Percentiles rank a stretch among this genome's conserved stretches.
These are phyloP conservation scores for Caenorhabditis parvicauda DNA, from an alignment of 2,888 invertebrate species.

Conservation along the genomic window DNA sequence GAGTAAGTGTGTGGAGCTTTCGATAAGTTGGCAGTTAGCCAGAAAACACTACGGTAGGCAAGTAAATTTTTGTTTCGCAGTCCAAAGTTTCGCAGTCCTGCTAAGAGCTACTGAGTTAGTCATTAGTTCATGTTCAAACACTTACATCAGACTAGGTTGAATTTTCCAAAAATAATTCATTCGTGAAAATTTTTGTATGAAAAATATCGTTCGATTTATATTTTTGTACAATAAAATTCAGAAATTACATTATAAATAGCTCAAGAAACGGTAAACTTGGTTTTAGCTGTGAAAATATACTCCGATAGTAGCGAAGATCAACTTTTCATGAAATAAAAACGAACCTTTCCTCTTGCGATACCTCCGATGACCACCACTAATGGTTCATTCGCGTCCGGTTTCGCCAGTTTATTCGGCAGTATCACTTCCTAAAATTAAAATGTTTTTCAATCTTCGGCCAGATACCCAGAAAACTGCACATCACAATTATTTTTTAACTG, in stretches of 20 bases:
- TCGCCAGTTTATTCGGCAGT: slow-evolving; percentile 33
- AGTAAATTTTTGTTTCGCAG: too few relatives aligned
- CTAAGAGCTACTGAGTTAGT: too few relatives aligned
- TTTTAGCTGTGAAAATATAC: background rate
- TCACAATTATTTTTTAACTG: too few relatives aligned
- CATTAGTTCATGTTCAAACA: too few relatives aligned
- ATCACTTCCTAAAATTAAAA: slow-evolving; percentile 16
- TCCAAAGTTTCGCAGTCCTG: too few relatives aligned
- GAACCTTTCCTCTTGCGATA: slow-evolving; percentile 91
- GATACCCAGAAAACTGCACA: too few relatives aligned
- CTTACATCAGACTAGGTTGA: too few relatives aligned
- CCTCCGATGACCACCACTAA: slow-evolving; percentile 89
- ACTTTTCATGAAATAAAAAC: background rate
- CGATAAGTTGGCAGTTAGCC: too few relatives aligned
- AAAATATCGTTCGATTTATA: too few relatives aligned
- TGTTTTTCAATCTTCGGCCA: background rate
- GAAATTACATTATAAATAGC: background rate
- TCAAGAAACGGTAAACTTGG: background rate
- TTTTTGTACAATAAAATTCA: too few relatives aligned
- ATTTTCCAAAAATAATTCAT: background rate
- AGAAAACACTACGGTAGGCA: too few relatives aligned
- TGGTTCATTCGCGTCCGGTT: slow-evolving; percentile 66
- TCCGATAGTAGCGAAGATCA: background rate
- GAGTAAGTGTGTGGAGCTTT: too few relatives aligned
- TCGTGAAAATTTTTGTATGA: background rate